phyloP scores from a whole-genome alignment of 2,888 invertebrate species.

The Lymantria dispar region DNA sequence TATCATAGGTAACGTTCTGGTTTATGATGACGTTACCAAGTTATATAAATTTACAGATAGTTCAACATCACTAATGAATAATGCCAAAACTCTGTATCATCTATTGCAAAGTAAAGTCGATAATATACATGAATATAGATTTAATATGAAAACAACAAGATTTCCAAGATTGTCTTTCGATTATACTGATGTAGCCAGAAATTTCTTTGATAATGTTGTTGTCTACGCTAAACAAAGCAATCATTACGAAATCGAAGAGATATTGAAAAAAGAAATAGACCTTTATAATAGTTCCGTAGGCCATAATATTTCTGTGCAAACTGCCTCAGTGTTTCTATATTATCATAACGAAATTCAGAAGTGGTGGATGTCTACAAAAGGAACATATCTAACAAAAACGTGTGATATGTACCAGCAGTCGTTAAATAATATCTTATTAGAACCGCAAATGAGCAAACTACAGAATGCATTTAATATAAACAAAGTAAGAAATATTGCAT shows the following conservation, averaged over 20 bases:
- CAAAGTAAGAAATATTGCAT: constrained; percentile 4
- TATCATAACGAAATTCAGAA: constrained; percentile 20
- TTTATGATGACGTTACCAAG: constrained; percentile 10
- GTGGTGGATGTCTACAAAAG: constrained; percentile 17
- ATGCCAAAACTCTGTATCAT: constrained; percentile 8
- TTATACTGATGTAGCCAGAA: constrained; percentile 4
- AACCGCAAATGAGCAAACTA: not conserved
- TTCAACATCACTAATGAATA: not conserved
- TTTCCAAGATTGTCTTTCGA: constrained; percentile 21
- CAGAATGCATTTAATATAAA: not conserved
- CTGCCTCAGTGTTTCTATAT: constrained; percentile 7
- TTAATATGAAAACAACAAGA: constrained; percentile 8
- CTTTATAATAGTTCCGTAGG: too few relatives aligned
- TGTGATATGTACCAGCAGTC: not conserved
- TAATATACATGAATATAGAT: constrained; percentile 10
- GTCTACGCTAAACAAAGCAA: constrained; percentile 21
- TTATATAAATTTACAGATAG: constrained; percentile 13
- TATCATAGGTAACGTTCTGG: constrained; percentile 17
- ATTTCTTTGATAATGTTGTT: constrained; percentile 16
- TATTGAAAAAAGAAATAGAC: constrained; percentile 12
- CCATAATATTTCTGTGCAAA: too few relatives aligned
- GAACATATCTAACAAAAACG: not conserved
- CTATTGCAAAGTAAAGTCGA: not conserved
- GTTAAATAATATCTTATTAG: not conserved
- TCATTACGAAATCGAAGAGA: constrained; percentile 8